Base-by-base conservation (phyloP, 2,797 vertebrate species). In the Sebastes hubbsi region DNA sequence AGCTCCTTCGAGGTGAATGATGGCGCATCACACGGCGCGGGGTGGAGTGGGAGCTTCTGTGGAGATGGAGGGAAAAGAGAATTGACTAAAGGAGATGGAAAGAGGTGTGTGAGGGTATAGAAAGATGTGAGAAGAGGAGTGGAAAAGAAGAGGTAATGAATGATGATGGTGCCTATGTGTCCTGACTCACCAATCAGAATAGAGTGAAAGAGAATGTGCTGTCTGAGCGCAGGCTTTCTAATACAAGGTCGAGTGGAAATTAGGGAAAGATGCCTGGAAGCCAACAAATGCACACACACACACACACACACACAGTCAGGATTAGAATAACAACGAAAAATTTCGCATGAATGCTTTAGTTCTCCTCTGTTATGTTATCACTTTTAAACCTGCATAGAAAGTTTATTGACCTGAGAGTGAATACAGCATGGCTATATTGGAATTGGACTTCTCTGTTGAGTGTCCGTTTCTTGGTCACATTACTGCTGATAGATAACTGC, bases 1-100 rank as follows among this genome's bases (percentile, higher is more conserved):
- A 81, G 93, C 91, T 91, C 91, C 87, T 85, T 78, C 54, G 83
- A 90, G 84, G 87, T 95, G 94, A 94, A 92, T 94, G 93, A 95
- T 94, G 92, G 92, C 87, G 87, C 87, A 94, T 95, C 91, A 92
- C 90, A 94, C 88, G 87, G 87, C 78, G 81, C 55, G 63, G 81
- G 83, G 90, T 88, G 84, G 67, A 93, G 86, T 62, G 82, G 88
- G 77, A 87, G 85, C 80, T 76, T 84, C 73, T 67, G 72, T 77
- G 70, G 81, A 77, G 79, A 70, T 62, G 78, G 80, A 67, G 65
- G 59, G 70, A 76, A 82, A 78, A 73, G 68, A 78, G 46, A 82
- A 77, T 82, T 88, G 78, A 90, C 63, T 67, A 83, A 79, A 87
- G 80, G 80, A 90, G 85, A 84, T 80, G 72, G 78, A 86, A 85